phyloP scores from a whole-genome alignment of 2,888 invertebrate genomes.

The Luperina nickerlii region DNA sequence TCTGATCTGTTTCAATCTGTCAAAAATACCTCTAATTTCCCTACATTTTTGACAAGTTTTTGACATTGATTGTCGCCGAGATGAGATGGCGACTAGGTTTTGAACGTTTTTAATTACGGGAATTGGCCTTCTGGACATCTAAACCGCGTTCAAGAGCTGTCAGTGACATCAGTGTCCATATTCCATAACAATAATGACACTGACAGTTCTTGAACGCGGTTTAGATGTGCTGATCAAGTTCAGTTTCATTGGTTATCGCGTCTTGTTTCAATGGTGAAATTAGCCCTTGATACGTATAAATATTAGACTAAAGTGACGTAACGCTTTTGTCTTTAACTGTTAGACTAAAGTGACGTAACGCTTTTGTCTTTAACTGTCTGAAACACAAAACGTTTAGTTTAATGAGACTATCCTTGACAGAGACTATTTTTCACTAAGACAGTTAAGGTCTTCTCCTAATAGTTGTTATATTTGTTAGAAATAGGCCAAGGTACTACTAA shows the following conservation, averaged over 20 bases:
- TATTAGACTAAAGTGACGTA: slow-evolving; percentile 12
- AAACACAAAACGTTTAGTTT: slow-evolving; percentile 55
- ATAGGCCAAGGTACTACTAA: slow-evolving; percentile 23
- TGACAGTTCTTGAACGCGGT: background rate
- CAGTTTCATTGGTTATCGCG: background rate
- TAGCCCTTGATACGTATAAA: slow-evolving; percentile 28
- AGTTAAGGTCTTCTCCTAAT: slow-evolving; percentile 40
- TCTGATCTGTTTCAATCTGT: background rate
- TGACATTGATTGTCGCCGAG: background rate
- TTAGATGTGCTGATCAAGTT: background rate
- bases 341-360: too few relatives aligned
- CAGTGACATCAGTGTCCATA: background rate
- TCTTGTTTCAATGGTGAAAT: background rate
- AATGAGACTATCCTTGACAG: slow-evolving; percentile 60
- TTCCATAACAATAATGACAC: background rate
- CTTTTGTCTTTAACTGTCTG: background rate
- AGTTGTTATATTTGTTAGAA: slow-evolving; percentile 33
- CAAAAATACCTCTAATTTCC: background rate
- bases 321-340: slow-evolving; percentile 50
- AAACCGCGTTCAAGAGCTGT: background rate
- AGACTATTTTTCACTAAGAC: slow-evolving; percentile 63
- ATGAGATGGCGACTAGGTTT: background rate
- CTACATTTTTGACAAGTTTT: too few relatives aligned
- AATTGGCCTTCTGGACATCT: background rate
- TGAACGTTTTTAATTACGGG: background rate